Evolutionary conservation across 2,797 vertebrate genomes (phyloP).

Genomic region (Decapterus maruadsi): DNA sequence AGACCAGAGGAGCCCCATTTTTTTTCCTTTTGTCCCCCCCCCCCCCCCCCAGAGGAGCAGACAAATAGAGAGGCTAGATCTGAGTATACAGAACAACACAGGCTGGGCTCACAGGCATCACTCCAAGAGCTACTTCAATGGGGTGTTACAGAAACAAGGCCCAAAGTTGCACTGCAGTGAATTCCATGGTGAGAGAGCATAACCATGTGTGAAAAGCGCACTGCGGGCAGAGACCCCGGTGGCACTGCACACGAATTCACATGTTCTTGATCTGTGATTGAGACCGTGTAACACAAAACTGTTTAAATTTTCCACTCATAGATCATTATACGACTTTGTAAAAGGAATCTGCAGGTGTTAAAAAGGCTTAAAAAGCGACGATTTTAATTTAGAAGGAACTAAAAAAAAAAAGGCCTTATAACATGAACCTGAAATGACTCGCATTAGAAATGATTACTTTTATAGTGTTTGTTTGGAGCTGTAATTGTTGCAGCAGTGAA

Average conservation of each 20-base stretch:
- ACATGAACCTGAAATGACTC: no score
- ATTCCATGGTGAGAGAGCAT: slow-evolving; percentile 51
- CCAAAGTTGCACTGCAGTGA: slow-evolving; percentile 53
- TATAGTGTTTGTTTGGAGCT: no score
- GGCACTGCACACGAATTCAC: slow-evolving; percentile 14
- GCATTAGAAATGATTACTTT: no score
- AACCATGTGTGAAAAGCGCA: slow-evolving; percentile 46
- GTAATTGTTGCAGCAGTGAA: no score
- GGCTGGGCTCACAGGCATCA: slow-evolving; percentile 54
- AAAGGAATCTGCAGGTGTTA: neutral
- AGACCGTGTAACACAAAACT: no score
- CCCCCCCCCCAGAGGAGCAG: slow-evolving; percentile 64
- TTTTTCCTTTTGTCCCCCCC: slow-evolving; percentile 79
- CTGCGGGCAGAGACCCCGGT: slow-evolving; percentile 16
- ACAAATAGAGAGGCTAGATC: slow-evolving; percentile 72
- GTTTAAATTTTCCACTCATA: no score
- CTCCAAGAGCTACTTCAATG: slow-evolving; percentile 66
- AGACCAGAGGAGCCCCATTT: slow-evolving; percentile 76
- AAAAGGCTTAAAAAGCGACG: neutral
- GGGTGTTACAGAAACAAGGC: slow-evolving; percentile 62
- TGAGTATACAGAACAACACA: slow-evolving; percentile 64
- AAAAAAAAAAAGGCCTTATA: no score
- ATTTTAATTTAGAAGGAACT: neutral
- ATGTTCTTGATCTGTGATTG: neutral
- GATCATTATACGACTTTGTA: slow-evolving; percentile 1